phyloP scores from a whole-genome alignment of 2,888 invertebrate genomes.

The Xestoiulus laeticollis region DNA sequence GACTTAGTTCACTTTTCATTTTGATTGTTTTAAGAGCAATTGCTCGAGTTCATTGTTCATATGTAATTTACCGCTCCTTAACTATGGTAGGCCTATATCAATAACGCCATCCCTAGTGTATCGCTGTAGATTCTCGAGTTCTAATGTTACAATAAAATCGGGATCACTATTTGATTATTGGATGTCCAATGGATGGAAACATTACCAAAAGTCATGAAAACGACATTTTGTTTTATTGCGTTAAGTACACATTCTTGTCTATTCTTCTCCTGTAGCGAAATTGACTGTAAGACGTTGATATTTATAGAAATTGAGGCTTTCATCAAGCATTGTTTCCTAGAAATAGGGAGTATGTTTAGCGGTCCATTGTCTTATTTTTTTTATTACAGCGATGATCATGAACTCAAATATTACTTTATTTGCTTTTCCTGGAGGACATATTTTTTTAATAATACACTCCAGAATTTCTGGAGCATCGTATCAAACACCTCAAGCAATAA shows the following conservation, averaged over 20 bases:
- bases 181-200: not conserved
- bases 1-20: too few species aligned
- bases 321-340: not conserved
- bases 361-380: not conserved
- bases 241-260: conserved; percentile 5
- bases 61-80: too few species aligned
- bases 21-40: too few species aligned
- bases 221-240: conserved; percentile 28
- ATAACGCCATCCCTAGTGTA: too few species aligned
- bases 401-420: not conserved
- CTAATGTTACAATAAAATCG: not conserved
- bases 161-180: conserved; percentile 1
- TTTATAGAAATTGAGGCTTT: conserved; percentile 24
- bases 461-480: not conserved
- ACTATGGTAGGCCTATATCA: too few species aligned
- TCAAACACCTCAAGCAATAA: not conserved
- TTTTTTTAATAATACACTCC: not conserved
- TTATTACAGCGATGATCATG: conserved; percentile 4
- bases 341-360: not conserved
- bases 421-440: not conserved
- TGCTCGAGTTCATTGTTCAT: too few species aligned
- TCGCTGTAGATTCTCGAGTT: not conserved
- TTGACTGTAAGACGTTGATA: conserved; percentile 6
- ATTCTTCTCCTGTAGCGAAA: not conserved
- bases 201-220: conserved; percentile 14